phyloP scores from a whole-genome alignment of 2,797 vertebrate species.

The Myotis vivesi region DNA sequence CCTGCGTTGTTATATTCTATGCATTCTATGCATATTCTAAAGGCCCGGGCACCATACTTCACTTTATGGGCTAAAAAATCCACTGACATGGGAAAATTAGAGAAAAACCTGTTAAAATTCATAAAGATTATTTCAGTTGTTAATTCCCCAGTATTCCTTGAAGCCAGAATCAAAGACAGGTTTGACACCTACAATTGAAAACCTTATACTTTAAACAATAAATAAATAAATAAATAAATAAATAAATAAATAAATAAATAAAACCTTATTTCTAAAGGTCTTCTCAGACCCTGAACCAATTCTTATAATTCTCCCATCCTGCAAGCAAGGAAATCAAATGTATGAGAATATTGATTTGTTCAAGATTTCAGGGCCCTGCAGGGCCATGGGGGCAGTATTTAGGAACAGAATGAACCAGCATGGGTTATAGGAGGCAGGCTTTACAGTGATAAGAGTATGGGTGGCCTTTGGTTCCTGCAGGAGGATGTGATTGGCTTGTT shows the following conservation, averaged over 20 bases:
- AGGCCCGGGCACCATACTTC: not conserved
- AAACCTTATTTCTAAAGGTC: not conserved
- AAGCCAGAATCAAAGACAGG: not conserved
- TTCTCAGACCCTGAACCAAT: not conserved
- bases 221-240: too few species aligned
- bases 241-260: not conserved
- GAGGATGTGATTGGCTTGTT: not conserved
- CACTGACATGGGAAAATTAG: not conserved
- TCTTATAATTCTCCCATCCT: not conserved
- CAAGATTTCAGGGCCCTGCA: not conserved
- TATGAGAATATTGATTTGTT: not conserved
- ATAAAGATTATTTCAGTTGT: not conserved
- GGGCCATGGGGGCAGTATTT: not conserved
- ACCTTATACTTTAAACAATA: not conserved
- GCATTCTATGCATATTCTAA: not conserved
- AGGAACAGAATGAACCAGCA: not conserved
- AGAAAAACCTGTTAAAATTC: not conserved
- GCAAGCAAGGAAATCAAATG: not conserved
- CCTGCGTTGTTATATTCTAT: not conserved
- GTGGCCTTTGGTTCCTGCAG: not conserved
- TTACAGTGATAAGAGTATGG: not conserved
- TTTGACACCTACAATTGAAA: not conserved
- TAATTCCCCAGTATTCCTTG: not conserved
- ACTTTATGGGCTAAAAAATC: not conserved
- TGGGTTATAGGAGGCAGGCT: not conserved